Evolutionary conservation across 2,888 invertebrate species (phyloP).

Genomic region (Harpalus rufipes): DNA sequence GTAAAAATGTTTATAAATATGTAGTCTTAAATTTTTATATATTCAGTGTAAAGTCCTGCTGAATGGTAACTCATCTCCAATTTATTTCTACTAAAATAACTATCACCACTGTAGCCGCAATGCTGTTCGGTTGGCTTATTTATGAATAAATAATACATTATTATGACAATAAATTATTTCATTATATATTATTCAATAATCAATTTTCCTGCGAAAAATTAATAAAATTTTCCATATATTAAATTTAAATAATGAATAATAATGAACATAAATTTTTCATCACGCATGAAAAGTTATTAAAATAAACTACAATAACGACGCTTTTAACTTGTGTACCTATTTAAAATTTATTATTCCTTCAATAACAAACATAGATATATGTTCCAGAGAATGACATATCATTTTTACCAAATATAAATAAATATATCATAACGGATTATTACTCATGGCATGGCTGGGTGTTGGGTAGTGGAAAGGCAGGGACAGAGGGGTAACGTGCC

Average conservation of each 20-base stretch:
- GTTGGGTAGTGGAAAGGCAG: no score
- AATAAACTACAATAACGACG: background rate
- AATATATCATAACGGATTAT: background rate
- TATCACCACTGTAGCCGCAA: no score
- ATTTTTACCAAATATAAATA: background rate
- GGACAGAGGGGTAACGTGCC: no score
- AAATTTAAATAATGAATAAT: conserved; percentile 2
- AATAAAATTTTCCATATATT: conserved; percentile 21
- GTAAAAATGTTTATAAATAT: background rate
- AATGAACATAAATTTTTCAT: conserved; percentile 2
- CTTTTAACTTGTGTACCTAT: conserved; percentile 14
- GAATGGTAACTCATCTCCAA: no score
- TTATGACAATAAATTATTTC: background rate
- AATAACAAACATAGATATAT: no score
- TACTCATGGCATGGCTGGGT: no score
- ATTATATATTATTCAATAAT: background rate
- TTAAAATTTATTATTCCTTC: conserved; percentile 35
- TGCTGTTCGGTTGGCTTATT: no score
- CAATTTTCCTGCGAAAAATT: background rate
- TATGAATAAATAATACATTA: no score
- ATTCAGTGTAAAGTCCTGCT: no score
- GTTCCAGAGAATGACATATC: no score
- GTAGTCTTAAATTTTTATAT: no score
- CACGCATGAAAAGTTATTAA: conserved; percentile 17
- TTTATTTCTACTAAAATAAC: no score